phyloP scores from a whole-genome alignment of 2,797 vertebrate genomes.

The Mus minutoides region DNA sequence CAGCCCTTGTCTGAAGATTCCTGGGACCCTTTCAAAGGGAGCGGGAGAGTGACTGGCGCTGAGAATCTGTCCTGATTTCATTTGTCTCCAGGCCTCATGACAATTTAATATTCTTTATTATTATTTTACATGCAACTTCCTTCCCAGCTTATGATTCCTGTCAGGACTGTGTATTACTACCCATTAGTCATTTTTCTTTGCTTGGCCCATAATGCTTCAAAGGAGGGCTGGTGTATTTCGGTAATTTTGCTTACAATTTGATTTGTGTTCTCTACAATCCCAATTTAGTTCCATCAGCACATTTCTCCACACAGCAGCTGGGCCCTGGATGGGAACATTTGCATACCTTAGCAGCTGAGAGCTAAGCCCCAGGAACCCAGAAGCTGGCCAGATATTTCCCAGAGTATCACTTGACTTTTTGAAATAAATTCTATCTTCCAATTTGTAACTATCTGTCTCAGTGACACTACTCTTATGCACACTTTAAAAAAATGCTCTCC shows the following conservation, averaged over 20 bases:
- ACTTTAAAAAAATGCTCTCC: not conserved
- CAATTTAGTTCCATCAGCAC: conserved; percentile 78
- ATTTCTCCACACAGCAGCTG: conserved; percentile 78
- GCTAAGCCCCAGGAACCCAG: conserved; percentile 58
- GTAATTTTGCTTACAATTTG: conserved; percentile 82
- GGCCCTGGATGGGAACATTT: conserved; percentile 74
- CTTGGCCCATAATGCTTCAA: conserved; percentile 73
- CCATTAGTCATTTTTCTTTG: conserved; percentile 81
- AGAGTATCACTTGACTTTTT: conserved; percentile 53
- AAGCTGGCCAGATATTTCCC: conserved; percentile 62
- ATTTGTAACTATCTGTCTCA: conserved; percentile 51
- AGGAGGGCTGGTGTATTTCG: conserved; percentile 73
- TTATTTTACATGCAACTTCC: conserved; percentile 81
- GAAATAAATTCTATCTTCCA: conserved; percentile 50
- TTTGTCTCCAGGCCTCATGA: conserved; percentile 74
- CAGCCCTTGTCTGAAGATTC: conserved; percentile 26
- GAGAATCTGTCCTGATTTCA: conserved; percentile 73
- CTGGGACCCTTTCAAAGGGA: conserved; percentile 64
- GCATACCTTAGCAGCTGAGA: conserved; percentile 75
- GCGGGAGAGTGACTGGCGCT: conserved; percentile 46
- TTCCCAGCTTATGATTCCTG: conserved; percentile 82
- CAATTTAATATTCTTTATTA: conserved; percentile 82
- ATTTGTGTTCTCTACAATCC: conserved; percentile 79
- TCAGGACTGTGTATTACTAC: conserved; percentile 76
- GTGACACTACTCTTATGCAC: conserved; percentile 24